Conservation (phyloP, 2,113 vertebrate genomes). For the Crotalus tigris region DNA sequence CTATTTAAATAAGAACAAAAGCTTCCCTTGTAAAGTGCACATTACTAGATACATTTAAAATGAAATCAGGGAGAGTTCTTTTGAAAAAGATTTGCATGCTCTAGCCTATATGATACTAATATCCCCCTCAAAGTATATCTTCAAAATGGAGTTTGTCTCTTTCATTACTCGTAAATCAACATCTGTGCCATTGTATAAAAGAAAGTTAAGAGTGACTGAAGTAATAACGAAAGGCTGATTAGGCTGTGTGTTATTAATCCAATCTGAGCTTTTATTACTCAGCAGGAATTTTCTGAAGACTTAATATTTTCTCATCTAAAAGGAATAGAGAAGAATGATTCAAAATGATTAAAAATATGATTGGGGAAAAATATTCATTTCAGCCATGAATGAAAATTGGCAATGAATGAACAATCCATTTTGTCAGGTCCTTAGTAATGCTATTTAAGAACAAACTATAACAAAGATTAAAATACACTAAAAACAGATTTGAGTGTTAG, state of each 20-base stretch:
- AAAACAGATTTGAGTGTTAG: conserved; percentile 33
- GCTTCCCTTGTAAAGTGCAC: neutral
- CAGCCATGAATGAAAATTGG: conserved; percentile 55
- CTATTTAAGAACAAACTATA: conserved; percentile 54
- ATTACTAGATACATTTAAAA: neutral
- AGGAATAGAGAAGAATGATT: conserved; percentile 32
- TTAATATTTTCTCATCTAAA: conserved; percentile 49
- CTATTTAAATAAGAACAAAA: neutral
- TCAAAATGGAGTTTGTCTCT: conserved; percentile 30
- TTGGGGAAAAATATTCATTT: conserved; percentile 61
- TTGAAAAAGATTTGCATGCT: neutral
- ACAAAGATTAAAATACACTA: conserved; percentile 58
- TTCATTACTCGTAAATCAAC: conserved; percentile 50
- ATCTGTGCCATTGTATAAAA: conserved; percentile 33
- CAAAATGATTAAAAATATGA: conserved; percentile 63
- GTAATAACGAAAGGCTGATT: conserved; percentile 44
- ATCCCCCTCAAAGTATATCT: conserved; percentile 19
- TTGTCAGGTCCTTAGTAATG: conserved; percentile 46
- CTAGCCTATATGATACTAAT: neutral
- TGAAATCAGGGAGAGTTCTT: neutral
- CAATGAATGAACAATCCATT: conserved; percentile 58
- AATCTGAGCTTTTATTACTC: conserved; percentile 50
- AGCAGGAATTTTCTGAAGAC: conserved; percentile 53
- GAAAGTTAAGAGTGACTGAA: conserved; percentile 46
- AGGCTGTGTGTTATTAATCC: conserved; percentile 41